Conservation (phyloP, 1,140 invertebrate species). For the Danaus melanippus region DNA sequence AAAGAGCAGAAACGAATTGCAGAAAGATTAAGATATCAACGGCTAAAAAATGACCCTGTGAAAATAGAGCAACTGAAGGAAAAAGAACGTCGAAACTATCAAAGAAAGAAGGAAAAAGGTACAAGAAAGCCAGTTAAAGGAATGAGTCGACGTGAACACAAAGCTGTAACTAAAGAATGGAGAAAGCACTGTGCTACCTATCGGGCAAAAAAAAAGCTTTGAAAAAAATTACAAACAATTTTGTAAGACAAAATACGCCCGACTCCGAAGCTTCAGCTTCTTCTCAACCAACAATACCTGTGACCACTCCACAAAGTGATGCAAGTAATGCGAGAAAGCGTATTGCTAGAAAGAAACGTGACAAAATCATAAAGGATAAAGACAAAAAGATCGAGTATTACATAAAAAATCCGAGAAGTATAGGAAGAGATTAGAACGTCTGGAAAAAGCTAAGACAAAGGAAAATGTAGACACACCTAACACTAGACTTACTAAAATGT, state of each 20-base stretch:
- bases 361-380: conserved; percentile 1
- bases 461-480: conserved; percentile 5
- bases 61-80: conserved; percentile 3
- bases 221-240: conserved; percentile 6
- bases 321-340: neutral
- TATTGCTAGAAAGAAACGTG: conserved; percentile 3
- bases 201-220: conserved; percentile 5
- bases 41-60: conserved; percentile 6
- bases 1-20: conserved; percentile 3
- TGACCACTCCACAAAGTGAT: neutral
- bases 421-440: conserved; percentile 4
- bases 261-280: neutral
- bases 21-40: conserved; percentile 8
- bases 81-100: conserved; percentile 9
- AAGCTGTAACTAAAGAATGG: conserved; percentile 5
- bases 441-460: conserved; percentile 6
- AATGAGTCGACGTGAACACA: conserved; percentile 6
- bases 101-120: conserved; percentile 5
- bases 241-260: conserved; percentile 5
- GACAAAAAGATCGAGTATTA: neutral
- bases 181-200: conserved; percentile 5
- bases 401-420: conserved; percentile 2
- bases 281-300: neutral
- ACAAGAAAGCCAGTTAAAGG: conserved; percentile 6
- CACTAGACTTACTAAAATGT: conserved; percentile 2